Evolutionary conservation across 2,113 vertebrate genomes (phyloP).

Genomic region (Microtus ochrogaster): DNA sequence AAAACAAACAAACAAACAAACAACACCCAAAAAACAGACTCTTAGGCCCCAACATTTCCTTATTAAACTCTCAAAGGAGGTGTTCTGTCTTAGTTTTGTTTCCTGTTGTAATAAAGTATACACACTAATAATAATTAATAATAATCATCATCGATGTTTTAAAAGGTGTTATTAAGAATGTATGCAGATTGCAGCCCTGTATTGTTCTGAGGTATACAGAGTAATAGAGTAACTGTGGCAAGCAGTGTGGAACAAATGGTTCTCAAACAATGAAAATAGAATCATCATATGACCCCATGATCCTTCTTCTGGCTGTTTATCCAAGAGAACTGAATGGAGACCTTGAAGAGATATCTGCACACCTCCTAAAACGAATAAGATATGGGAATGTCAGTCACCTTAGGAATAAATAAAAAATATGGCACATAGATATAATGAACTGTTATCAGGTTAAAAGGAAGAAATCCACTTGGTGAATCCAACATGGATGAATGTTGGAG

Average conservation of each 20-base stretch:
- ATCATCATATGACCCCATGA: neutral
- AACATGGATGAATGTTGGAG: neutral
- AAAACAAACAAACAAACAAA: too few relatives aligned
- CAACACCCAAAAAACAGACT: neutral
- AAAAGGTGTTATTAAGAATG: neutral
- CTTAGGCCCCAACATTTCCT: neutral
- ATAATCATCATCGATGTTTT: neutral
- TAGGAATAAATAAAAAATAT: neutral
- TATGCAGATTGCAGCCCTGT: neutral
- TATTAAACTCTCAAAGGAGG: neutral
- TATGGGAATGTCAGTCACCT: neutral
- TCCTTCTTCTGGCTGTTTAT: neutral
- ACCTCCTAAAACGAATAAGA: neutral
- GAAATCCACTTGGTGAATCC: neutral
- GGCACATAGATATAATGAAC: too few relatives aligned
- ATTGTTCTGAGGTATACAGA: neutral
- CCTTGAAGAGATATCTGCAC: neutral
- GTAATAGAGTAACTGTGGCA: neutral
- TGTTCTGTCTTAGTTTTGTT: neutral
- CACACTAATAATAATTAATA: neutral
- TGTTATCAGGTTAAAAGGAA: neutral
- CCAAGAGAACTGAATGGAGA: neutral
- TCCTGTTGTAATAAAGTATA: neutral
- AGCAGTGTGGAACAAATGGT: neutral
- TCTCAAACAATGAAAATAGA: neutral